These are phyloP conservation scores for Megathymus violae DNA, from an alignment of 1,140 invertebrate species.

Conservation along the genomic window DNA sequence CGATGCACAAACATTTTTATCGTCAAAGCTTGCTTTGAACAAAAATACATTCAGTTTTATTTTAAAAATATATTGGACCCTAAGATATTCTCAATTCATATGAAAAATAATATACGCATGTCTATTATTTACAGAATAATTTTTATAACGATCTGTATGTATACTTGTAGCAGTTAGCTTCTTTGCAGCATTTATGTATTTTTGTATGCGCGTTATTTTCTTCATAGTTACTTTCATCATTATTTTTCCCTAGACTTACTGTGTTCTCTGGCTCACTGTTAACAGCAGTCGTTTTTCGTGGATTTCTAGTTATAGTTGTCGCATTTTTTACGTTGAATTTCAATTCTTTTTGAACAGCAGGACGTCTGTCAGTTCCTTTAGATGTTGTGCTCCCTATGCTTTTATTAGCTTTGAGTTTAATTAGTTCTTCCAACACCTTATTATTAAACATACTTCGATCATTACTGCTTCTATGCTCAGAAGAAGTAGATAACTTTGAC, in stretches of 20 bases:
- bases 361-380: conserved; percentile 8
- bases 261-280: conserved; percentile 17
- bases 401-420: conserved; percentile 28
- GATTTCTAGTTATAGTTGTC: conserved; percentile 49
- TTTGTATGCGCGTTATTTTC: conserved; percentile 2
- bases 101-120: no score
- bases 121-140: conserved; percentile 7
- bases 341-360: neutral
- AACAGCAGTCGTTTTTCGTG: conserved; percentile 41
- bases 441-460: neutral
- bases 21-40: no score
- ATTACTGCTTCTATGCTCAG: neutral
- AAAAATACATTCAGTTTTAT: no score
- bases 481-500: neutral
- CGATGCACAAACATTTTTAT: no score
- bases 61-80: no score
- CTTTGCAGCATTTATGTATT: conserved; percentile 16
- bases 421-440: conserved; percentile 25
- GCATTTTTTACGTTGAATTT: conserved; percentile 34
- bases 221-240: conserved; percentile 1
- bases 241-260: neutral
- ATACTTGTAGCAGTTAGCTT: neutral
- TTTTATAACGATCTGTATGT: no score
- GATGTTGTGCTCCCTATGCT: neutral
- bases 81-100: no score